phyloP scores from a whole-genome alignment of 2,888 invertebrate genomes.

The Netelia virgata region DNA sequence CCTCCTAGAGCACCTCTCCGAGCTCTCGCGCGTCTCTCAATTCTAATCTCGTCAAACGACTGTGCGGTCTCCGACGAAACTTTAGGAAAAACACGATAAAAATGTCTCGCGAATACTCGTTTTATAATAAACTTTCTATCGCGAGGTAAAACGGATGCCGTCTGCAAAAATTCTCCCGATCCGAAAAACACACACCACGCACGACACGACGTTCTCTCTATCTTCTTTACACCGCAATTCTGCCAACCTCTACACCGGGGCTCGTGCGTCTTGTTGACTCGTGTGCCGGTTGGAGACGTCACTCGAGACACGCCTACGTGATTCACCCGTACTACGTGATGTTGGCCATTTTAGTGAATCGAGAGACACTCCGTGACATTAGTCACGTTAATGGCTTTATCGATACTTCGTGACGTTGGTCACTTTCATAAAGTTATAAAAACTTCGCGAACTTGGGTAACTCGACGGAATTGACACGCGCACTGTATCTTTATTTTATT shows the following conservation, averaged over 20 bases:
- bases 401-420: no score
- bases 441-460: no score
- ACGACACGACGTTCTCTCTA: constrained; percentile 61
- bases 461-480: no score
- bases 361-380: no score
- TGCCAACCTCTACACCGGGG: constrained; percentile 59
- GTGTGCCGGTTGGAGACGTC: constrained; percentile 24
- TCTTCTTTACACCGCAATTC: constrained; percentile 55
- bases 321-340: not conserved
- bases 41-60: not conserved
- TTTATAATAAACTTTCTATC: not conserved
- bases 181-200: constrained; percentile 45
- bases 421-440: no score
- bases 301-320: not conserved
- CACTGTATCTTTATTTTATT: no score
- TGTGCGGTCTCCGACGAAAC: not conserved
- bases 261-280: constrained; percentile 3
- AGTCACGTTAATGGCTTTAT: no score
- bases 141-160: constrained; percentile 28
- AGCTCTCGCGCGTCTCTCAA: not conserved
- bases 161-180: not conserved
- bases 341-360: not conserved
- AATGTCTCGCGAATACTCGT: no score
- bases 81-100: not conserved
- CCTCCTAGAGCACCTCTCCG: not conserved